Conservation (phyloP, 53 echinoderm and acorn worm species). For the Holothuria leucospilota region DNA sequence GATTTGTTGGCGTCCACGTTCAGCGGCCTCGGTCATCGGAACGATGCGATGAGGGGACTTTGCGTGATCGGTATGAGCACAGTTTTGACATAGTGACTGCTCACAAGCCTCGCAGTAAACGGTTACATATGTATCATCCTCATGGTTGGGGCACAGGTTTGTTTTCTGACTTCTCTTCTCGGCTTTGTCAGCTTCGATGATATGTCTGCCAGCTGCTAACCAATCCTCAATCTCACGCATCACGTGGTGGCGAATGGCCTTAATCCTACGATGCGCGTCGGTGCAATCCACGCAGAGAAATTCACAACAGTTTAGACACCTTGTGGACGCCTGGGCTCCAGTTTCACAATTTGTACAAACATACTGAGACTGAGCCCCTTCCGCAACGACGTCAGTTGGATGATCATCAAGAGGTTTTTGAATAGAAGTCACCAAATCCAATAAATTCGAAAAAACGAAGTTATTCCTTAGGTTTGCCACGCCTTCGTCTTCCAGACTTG, state of each 20-base stretch:
- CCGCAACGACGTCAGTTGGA: constrained; percentile 48
- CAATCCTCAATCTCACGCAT: constrained; percentile 89
- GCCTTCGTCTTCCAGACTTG: constrained; percentile 75
- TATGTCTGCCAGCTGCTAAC: constrained; percentile 81
- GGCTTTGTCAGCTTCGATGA: constrained; percentile 48
- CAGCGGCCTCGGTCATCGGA: constrained; percentile 75
- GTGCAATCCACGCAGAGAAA: constrained; percentile 88
- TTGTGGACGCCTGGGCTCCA: constrained; percentile 72
- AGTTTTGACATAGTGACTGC: constrained; percentile 74
- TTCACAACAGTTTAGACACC: constrained; percentile 91
- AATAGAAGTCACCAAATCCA: constrained; percentile 86
- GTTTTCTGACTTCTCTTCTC: constrained; percentile 68
- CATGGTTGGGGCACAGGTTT: constrained; percentile 72
- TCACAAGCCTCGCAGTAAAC: constrained; percentile 86
- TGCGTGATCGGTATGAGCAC: constrained; percentile 79
- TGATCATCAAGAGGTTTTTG: constrained; percentile 75
- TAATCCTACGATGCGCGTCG: constrained; percentile 78
- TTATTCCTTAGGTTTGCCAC: constrained; percentile 88
- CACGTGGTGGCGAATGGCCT: constrained; percentile 89
- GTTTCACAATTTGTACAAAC: constrained; percentile 85
- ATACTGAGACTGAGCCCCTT: constrained; percentile 69
- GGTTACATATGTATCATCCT: constrained; percentile 55
- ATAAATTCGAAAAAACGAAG: constrained; percentile 86
- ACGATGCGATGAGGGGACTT: constrained; percentile 79
- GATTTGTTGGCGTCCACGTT: constrained; percentile 82